Conservation (phyloP, 2,888 invertebrate species). For the Megaustenia siamemsis region DNA sequence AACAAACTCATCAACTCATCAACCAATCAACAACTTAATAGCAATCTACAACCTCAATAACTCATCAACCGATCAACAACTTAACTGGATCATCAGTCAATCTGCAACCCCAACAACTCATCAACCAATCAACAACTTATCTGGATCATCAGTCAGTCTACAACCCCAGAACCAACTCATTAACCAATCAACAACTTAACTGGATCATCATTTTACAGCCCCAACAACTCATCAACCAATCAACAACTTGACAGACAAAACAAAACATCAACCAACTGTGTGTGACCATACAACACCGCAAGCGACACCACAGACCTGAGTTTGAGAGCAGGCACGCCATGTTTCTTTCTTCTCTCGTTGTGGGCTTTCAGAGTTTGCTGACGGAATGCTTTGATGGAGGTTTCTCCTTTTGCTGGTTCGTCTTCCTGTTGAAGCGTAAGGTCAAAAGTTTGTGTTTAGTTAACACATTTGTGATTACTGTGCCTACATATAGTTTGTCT, state of each 20-base stretch:
- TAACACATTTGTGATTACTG: too few species aligned
- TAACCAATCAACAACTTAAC: not conserved
- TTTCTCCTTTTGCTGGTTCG: not conserved
- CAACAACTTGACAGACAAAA: not conserved
- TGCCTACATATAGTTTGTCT: too few species aligned
- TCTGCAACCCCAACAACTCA: not conserved
- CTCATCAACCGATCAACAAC: not conserved
- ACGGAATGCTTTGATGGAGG: constrained; percentile 63
- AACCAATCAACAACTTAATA: too few species aligned
- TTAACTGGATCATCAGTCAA: too few species aligned
- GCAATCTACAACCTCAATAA: not conserved
- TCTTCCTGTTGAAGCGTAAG: not conserved
- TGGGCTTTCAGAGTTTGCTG: constrained; percentile 72
- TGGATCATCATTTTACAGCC: not conserved
- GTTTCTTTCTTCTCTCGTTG: constrained; percentile 60
- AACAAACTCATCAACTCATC: too few species aligned
- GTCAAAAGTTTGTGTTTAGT: too few species aligned
- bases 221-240: not conserved
- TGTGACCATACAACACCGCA: not conserved
- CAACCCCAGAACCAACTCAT: not conserved
- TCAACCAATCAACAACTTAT: not conserved
- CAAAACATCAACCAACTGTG: not conserved
- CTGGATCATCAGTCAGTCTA: too few species aligned
- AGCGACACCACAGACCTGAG: not conserved
- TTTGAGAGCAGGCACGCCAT: constrained; percentile 5